Conservation (phyloP, 2,888 invertebrate genomes). For the Torymus texanus region DNA sequence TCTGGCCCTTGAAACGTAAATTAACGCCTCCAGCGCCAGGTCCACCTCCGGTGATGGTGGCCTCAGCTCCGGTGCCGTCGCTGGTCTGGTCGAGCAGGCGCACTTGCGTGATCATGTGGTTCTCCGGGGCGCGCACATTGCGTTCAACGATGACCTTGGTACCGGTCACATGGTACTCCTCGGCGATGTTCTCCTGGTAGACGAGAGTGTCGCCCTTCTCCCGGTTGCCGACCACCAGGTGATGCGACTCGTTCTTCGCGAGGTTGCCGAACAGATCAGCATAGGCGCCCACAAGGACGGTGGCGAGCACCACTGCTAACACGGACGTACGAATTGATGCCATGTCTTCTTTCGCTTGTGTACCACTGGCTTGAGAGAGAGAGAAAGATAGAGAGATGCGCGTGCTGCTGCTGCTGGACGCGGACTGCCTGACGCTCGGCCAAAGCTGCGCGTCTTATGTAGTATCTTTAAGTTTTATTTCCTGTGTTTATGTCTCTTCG, state of each 20-base stretch:
- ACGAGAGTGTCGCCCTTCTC: background rate
- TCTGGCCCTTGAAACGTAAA: conserved; percentile 17
- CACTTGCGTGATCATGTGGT: conserved; percentile 5
- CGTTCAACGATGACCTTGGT: background rate
- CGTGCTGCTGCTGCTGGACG: too few species aligned
- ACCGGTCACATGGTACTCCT: background rate
- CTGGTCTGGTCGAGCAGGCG: background rate
- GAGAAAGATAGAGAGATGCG: too few species aligned
- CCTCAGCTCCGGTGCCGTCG: conserved; percentile 25
- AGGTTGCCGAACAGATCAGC: too few species aligned
- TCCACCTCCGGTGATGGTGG: conserved; percentile 4
- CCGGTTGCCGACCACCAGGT: conserved; percentile 1
- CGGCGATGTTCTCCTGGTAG: conserved; percentile 13
- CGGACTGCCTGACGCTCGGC: too few species aligned
- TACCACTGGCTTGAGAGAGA: too few species aligned
- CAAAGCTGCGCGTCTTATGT: too few species aligned
- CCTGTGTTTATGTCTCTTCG: too few species aligned
- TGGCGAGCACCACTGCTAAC: too few species aligned
- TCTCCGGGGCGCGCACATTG: background rate
- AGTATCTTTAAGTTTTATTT: too few species aligned
- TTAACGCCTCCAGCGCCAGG: background rate
- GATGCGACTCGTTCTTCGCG: background rate
- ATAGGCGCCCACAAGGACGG: too few species aligned
- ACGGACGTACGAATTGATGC: too few species aligned
- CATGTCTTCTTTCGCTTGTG: too few species aligned